phyloP scores from a whole-genome alignment of 2,113 vertebrate genomes.

The Motacilla tschutschensis region DNA sequence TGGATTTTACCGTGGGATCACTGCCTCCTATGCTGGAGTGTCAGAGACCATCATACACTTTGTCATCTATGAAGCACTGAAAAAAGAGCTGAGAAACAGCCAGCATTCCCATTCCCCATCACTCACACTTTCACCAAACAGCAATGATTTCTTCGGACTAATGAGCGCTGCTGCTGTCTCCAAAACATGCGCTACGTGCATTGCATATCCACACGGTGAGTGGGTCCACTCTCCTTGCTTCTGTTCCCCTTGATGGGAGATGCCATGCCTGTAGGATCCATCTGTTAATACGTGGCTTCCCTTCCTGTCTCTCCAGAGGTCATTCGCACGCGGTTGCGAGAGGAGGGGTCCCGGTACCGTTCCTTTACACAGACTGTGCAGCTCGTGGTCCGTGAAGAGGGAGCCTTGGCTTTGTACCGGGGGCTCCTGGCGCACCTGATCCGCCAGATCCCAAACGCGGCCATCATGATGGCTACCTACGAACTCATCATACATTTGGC shows the following conservation, averaged over 20 bases:
- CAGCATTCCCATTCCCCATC: conserved; percentile 11
- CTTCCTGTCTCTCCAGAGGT: conserved; percentile 45
- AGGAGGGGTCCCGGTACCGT: conserved; percentile 61
- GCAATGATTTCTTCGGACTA: conserved; percentile 48
- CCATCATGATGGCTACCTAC: conserved; percentile 66
- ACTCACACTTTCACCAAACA: background rate
- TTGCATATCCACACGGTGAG: conserved; percentile 69
- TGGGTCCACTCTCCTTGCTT: background rate
- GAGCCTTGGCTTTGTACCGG: conserved; percentile 50
- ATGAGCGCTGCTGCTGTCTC: conserved; percentile 66
- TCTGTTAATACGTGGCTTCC: background rate
- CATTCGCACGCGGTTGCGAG: conserved; percentile 61
- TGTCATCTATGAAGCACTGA: conserved; percentile 65
- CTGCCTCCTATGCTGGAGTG: conserved; percentile 66
- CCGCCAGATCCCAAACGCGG: conserved; percentile 67
- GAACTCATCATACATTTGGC: conserved; percentile 44
- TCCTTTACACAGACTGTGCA: conserved; percentile 62
- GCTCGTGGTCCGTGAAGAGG: conserved; percentile 58
- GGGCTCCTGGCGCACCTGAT: conserved; percentile 60
- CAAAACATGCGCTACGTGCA: conserved; percentile 57
- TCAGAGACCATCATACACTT: conserved; percentile 70
- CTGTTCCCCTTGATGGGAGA: background rate
- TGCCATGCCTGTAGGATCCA: background rate
- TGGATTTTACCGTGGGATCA: conserved; percentile 68
- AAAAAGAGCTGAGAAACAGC: conserved; percentile 36